Conservation (phyloP, 2,113 vertebrate genomes). For the Isurus oxyrinchus region DNA sequence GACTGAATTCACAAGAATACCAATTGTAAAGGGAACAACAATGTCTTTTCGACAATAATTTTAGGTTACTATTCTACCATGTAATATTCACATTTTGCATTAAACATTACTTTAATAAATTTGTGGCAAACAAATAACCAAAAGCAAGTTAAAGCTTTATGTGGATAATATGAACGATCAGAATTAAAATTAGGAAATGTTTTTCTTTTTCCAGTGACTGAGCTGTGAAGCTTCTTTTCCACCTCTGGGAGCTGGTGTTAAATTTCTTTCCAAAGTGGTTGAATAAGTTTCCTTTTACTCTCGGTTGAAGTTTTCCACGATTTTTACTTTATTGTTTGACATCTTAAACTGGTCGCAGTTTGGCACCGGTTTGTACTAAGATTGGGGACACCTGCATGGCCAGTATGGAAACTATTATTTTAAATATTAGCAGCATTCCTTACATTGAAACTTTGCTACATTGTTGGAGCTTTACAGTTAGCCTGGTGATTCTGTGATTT, state of each 20-base stretch:
- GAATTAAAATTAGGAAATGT: neutral
- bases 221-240: neutral
- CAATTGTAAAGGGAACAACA: too few species aligned
- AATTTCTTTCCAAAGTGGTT: neutral
- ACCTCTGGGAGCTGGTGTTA: neutral
- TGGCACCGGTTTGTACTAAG: neutral
- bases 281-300: neutral
- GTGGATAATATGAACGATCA: neutral
- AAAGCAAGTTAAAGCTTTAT: neutral
- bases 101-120: neutral
- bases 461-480: neutral
- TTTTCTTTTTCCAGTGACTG: neutral
- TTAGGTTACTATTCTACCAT: neutral
- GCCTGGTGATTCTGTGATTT: neutral
- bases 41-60: neutral
- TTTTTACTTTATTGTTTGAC: neutral
- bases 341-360: neutral
- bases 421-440: neutral
- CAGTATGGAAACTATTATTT: neutral
- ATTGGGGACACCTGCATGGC: neutral
- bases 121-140: neutral
- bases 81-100: neutral
- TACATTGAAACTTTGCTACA: neutral
- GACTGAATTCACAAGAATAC: too few species aligned
- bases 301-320: neutral